These are phyloP conservation scores for Sparidentex hasta DNA, from an alignment of 2,797 vertebrate species.

Conservation along the genomic window DNA sequence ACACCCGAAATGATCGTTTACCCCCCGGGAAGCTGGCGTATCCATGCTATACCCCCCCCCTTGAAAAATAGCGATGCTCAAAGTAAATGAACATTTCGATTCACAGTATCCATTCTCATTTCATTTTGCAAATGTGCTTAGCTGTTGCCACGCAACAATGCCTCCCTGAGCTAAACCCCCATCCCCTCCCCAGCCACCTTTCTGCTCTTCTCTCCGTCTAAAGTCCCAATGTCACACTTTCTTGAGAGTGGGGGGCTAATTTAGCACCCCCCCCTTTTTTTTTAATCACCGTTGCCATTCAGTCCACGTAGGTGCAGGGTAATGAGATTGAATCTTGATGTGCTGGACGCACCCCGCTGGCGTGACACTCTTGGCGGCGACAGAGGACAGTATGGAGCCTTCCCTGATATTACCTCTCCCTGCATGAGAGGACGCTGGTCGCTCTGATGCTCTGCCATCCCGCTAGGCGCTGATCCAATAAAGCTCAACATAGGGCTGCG, in stretches of 20 bases:
- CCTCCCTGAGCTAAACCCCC: constrained; percentile 53
- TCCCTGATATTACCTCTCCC: constrained; percentile 76
- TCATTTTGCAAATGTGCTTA: constrained; percentile 83
- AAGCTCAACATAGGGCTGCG: constrained; percentile 62
- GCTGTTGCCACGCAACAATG: constrained; percentile 86
- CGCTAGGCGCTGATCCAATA: constrained; percentile 75
- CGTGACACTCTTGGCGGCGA: constrained; percentile 47
- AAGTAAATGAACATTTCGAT: constrained; percentile 81
- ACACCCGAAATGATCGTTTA: constrained; percentile 65
- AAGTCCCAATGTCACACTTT: constrained; percentile 83
- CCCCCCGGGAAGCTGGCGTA: constrained; percentile 63
- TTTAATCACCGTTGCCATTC: constrained; percentile 75
- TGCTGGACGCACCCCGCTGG: constrained; percentile 62
- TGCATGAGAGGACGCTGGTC: constrained; percentile 69
- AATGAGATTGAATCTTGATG: constrained; percentile 86
- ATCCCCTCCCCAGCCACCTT: constrained; percentile 38
- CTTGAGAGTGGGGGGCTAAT: constrained; percentile 65
- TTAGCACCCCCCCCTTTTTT: constrained; percentile 62
- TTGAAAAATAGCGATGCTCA: constrained; percentile 74
- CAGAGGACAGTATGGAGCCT: constrained; percentile 62
- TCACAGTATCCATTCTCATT: constrained; percentile 80
- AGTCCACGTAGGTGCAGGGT: constrained; percentile 73
- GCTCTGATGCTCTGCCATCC: constrained; percentile 60
- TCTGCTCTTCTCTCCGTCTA: constrained; percentile 57
- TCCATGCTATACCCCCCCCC: constrained; percentile 43